A percentile compares a stretch with the other conserved stretches of the same genome.
phyloP scores from a whole-genome alignment of 2,888 invertebrate species.

The Deilephila elpenor region DNA sequence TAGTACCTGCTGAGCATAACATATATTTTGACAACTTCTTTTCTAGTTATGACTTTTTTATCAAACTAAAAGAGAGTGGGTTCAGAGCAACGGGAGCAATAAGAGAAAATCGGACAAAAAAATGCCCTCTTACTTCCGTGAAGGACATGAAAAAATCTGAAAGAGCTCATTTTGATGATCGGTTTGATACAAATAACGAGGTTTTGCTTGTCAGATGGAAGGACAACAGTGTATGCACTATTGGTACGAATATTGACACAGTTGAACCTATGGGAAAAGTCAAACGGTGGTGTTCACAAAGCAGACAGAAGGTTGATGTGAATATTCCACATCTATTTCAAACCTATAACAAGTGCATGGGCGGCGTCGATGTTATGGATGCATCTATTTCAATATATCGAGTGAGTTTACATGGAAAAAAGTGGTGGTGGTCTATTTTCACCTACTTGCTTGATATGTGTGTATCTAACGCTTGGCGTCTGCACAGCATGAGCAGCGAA shows the following conservation, averaged over 20 bases:
- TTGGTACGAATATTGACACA: slow-evolving; percentile 12
- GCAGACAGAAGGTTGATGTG: slow-evolving; percentile 40
- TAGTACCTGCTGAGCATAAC: background rate
- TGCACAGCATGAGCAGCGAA: too few relatives aligned
- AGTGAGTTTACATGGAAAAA: slow-evolving; percentile 37
- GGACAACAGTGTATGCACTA: too few relatives aligned
- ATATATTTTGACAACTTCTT: slow-evolving; percentile 29
- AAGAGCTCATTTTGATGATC: too few relatives aligned
- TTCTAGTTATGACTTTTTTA: too few relatives aligned
- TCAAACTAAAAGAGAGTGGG: too few relatives aligned
- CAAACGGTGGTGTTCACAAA: slow-evolving; percentile 40
- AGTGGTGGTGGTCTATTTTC: slow-evolving; percentile 26
- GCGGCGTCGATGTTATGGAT: slow-evolving; percentile 44
- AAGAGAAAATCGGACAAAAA: slow-evolving; percentile 4
- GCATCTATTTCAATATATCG: slow-evolving; percentile 38
- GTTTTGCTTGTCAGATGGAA: too few relatives aligned
- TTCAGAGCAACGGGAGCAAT: background rate
- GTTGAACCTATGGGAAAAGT: slow-evolving; percentile 42
- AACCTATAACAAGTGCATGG: slow-evolving; percentile 43
- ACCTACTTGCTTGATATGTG: slow-evolving; percentile 5
- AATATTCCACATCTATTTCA: slow-evolving; percentile 39
- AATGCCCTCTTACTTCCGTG: background rate
- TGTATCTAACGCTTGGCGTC: too few relatives aligned
- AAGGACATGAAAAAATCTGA: too few relatives aligned
- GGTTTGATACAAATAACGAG: background rate